Conservation (phyloP, 2,888 invertebrate genomes). For the Sphaerolaimus hirsutus region DNA sequence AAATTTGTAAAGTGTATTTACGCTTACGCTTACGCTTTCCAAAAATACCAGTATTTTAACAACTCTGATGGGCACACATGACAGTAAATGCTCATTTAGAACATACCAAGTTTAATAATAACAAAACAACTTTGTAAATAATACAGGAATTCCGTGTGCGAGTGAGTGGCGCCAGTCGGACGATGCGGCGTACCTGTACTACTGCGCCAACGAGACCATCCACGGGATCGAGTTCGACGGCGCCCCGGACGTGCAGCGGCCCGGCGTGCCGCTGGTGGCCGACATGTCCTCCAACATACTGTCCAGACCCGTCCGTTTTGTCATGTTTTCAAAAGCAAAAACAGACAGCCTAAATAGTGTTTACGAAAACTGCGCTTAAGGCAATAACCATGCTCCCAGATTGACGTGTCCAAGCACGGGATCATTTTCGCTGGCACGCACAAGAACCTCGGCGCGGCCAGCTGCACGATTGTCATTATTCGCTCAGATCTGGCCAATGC, state of each 20-base stretch:
- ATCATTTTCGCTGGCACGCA: conserved; percentile 85
- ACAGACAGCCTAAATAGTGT: no score
- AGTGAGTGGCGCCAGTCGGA: conserved; percentile 57
- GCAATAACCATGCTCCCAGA: background rate
- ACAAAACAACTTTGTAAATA: no score
- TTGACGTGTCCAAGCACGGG: conserved; percentile 44
- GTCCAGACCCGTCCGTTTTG: conserved; percentile 59
- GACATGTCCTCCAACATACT: conserved; percentile 96
- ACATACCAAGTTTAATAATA: no score
- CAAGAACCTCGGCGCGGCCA: conserved; percentile 87
- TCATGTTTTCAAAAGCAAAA: no score
- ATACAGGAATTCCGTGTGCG: no score
- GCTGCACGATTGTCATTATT: conserved; percentile 72
- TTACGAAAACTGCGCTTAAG: no score
- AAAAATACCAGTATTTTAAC: no score
- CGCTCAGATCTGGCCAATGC: conserved; percentile 63
- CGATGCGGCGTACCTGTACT: conserved; percentile 79
- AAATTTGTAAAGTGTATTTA: no score
- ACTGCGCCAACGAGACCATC: conserved; percentile 90
- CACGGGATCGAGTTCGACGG: conserved; percentile 38
- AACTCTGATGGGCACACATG: no score
- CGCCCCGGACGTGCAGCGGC: conserved; percentile 25
- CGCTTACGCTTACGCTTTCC: no score
- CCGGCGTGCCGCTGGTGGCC: conserved; percentile 59
- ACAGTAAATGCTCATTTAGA: no score